Conservation (phyloP, 1,140 invertebrate genomes). For the Monomorium pharaonis region DNA sequence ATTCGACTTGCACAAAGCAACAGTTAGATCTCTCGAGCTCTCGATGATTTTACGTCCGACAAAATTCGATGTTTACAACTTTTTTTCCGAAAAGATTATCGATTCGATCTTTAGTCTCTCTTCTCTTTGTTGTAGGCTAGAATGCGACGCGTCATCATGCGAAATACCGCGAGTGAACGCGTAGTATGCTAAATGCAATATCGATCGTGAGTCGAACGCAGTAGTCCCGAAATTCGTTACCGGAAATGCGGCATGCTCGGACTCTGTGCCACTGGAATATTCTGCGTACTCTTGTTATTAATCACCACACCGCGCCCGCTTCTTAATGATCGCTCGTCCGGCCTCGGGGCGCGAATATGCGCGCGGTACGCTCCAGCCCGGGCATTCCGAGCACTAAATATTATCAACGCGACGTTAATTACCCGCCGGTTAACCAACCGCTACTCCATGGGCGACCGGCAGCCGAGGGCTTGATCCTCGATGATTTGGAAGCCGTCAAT, state of each 20-base stretch:
- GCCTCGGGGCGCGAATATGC: conserved; percentile 32
- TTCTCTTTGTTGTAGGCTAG: neutral
- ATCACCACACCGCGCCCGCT: conserved; percentile 24
- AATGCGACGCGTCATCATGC: neutral
- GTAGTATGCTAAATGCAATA: conserved; percentile 22
- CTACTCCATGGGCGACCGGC: neutral
- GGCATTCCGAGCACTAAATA: conserved; percentile 50
- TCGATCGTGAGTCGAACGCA: conserved; percentile 18
- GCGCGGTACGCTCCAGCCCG: neutral
- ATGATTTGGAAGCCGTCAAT: conserved; percentile 37
- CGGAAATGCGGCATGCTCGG: conserved; percentile 23
- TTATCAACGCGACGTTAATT: conserved; percentile 66
- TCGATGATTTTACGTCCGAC: neutral
- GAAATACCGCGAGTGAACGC: neutral
- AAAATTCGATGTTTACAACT: neutral
- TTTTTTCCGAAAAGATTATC: neutral
- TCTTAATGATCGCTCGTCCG: conserved; percentile 66
- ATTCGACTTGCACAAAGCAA: neutral
- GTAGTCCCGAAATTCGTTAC: conserved; percentile 37
- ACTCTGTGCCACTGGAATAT: conserved; percentile 33
- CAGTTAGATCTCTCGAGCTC: neutral
- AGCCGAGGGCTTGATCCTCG: conserved; percentile 50
- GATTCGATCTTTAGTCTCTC: neutral
- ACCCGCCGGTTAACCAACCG: conserved; percentile 52
- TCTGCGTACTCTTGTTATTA: conserved; percentile 57